phyloP scores from a whole-genome alignment of 2,888 invertebrate genomes.

The Lingula anatina region DNA sequence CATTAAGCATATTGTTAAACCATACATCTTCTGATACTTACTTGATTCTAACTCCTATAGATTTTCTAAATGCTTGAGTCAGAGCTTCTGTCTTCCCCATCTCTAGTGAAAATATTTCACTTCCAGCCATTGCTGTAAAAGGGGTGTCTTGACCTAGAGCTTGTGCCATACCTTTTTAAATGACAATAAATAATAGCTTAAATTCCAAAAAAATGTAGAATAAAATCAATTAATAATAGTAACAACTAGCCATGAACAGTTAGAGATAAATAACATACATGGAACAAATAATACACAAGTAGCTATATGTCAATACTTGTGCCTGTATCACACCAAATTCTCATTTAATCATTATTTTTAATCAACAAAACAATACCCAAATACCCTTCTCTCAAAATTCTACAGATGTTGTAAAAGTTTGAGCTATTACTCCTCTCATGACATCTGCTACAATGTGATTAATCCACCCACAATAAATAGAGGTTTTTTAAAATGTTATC shows the following conservation, averaged over 20 bases:
- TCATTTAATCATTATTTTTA: too few species aligned
- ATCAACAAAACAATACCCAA: too few species aligned
- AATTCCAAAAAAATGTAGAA: background rate
- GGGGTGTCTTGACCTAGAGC: conserved; percentile 92
- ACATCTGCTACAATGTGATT: too few species aligned
- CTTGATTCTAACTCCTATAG: conserved; percentile 91
- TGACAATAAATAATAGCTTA: background rate
- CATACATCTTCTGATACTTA: conserved; percentile 56
- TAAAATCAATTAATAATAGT: background rate
- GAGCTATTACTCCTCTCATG: too few species aligned
- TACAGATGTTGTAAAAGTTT: too few species aligned
- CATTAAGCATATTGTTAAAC: background rate
- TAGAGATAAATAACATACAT: too few species aligned
- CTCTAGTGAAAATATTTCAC: conserved; percentile 96
- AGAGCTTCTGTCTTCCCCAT: conserved; percentile 99
- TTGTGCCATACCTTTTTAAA: conserved; percentile 73
- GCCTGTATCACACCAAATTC: too few species aligned
- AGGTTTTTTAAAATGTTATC: conserved; percentile 3
- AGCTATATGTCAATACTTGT: too few species aligned
- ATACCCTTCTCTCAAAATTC: too few species aligned
- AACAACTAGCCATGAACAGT: too few species aligned
- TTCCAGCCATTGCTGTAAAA: conserved; percentile 97
- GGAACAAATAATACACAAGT: too few species aligned
- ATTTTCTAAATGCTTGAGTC: conserved; percentile 90
- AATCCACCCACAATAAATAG: too few species aligned